A percentile compares a stretch with the other conserved stretches of the same genome.
Evolutionary conservation across 2,888 invertebrate genomes (phyloP).

Genomic region (Dascillus cervinus): DNA sequence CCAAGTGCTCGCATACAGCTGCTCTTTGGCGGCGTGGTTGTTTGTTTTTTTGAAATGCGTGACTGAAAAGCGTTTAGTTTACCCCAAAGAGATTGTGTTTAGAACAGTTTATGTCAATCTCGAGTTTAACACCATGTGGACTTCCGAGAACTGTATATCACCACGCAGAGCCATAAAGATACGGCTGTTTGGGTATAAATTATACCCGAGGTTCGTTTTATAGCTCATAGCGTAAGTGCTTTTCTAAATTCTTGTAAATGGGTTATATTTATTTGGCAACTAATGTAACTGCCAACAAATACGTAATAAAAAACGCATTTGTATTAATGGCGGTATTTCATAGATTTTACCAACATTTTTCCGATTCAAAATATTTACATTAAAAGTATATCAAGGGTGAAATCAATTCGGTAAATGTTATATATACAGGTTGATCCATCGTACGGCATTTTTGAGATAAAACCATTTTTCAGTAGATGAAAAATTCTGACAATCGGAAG

Average conservation of each 20-base stretch:
- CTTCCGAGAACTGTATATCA: constrained; percentile 39
- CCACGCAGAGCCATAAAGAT: constrained; percentile 35
- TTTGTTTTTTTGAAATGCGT: constrained; percentile 27
- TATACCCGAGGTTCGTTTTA: constrained; percentile 34
- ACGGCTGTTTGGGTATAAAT: constrained; percentile 39
- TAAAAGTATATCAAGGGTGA: too few relatives aligned
- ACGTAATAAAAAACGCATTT: too few relatives aligned
- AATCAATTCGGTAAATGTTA: too few relatives aligned
- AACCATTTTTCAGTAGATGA: too few relatives aligned
- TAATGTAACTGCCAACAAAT: too few relatives aligned
- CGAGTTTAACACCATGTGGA: constrained; percentile 38
- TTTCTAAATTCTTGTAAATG: constrained; percentile 37
- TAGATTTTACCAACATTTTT: too few relatives aligned
- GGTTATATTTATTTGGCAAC: constrained; percentile 24
- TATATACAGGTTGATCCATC: too few relatives aligned
- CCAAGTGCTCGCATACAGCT: constrained; percentile 4
- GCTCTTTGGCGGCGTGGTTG: neutral
- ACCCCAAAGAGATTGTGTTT: constrained; percentile 32
- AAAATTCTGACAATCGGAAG: too few relatives aligned
- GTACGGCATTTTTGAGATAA: too few relatives aligned
- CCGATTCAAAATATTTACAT: too few relatives aligned
- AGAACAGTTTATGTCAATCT: constrained; percentile 36
- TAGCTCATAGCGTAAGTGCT: constrained; percentile 34
- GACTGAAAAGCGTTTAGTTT: constrained; percentile 36
- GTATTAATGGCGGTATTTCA: too few relatives aligned